Evolutionary conservation across 2,888 invertebrate genomes (phyloP).

Genomic region (Orthonychiurus folsomi): DNA sequence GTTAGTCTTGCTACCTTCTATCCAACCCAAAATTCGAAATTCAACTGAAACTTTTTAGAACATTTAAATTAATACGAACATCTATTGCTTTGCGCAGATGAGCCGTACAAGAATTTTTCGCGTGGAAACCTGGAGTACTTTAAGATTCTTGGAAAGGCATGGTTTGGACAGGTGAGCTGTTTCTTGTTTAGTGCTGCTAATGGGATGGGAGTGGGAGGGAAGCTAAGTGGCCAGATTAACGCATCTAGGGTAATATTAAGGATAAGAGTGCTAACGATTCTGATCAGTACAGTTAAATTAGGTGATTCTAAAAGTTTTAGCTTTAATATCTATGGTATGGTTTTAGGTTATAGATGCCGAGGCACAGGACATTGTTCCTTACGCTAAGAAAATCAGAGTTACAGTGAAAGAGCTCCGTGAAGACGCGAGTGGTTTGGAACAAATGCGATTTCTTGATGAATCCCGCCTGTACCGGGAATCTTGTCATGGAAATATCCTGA

Average conservation of each 20-base stretch:
- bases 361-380: slow-evolving; percentile 37
- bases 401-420: slow-evolving; percentile 47
- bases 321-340: not conserved
- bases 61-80: not conserved
- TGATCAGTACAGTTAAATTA: slow-evolving; percentile 6
- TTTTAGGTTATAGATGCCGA: slow-evolving; percentile 39
- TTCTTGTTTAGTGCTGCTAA: slow-evolving; percentile 19
- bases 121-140: slow-evolving; percentile 69
- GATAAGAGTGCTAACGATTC: not conserved
- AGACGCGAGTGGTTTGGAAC: slow-evolving; percentile 64
- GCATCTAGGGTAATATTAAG: not conserved
- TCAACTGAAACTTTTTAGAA: slow-evolving; percentile 20
- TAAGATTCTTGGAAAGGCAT: slow-evolving; percentile 69
- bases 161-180: slow-evolving; percentile 62
- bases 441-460: slow-evolving; percentile 69
- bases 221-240: too few relatives aligned
- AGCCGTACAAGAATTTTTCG: slow-evolving; percentile 56
- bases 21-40: too few relatives aligned
- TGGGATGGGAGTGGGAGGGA: too few relatives aligned
- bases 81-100: slow-evolving; percentile 44
- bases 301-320: not conserved
- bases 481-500: slow-evolving; percentile 62
- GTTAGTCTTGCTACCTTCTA: too few relatives aligned
- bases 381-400: slow-evolving; percentile 32
- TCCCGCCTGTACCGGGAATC: slow-evolving; percentile 61